Percentiles rank a stretch among this genome's conserved stretches.
Conservation (phyloP, 1,140 invertebrate species). For the Dendrolimus punctatus region DNA sequence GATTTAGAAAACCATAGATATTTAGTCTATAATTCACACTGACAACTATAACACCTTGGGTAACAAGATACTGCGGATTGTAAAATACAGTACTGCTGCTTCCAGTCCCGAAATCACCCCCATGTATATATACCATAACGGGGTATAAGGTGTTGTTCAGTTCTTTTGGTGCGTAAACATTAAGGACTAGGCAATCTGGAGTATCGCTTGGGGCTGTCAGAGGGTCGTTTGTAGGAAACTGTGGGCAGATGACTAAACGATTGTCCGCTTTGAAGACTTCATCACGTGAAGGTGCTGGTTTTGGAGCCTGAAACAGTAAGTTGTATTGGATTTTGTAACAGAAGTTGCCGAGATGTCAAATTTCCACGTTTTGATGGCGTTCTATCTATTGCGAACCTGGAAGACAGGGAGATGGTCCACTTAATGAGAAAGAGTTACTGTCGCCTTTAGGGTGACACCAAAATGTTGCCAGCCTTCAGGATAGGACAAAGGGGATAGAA, state of each 20-base stretch:
- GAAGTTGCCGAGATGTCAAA: too few relatives aligned
- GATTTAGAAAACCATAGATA: constrained; percentile 77
- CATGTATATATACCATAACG: constrained; percentile 78
- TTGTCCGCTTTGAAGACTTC: constrained; percentile 50
- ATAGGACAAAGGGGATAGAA: too few relatives aligned
- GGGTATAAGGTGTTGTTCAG: constrained; percentile 61
- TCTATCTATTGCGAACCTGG: too few relatives aligned
- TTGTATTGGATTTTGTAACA: not conserved
- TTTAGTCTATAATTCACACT: constrained; percentile 74
- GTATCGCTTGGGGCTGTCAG: constrained; percentile 47
- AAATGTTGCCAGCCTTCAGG: too few relatives aligned
- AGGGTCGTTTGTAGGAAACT: constrained; percentile 47
- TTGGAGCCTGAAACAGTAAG: constrained; percentile 41
- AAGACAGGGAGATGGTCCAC: too few relatives aligned
- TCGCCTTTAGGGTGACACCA: too few relatives aligned
- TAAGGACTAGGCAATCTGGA: constrained; percentile 76
- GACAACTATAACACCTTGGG: constrained; percentile 70
- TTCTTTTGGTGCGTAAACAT: constrained; percentile 71
- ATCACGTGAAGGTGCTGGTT: constrained; percentile 33
- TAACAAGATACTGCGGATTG: constrained; percentile 69
- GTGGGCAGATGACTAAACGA: constrained; percentile 42
- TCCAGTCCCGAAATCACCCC: constrained; percentile 74
- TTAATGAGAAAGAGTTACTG: too few relatives aligned
- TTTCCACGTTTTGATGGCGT: too few relatives aligned
- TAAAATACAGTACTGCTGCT: constrained; percentile 66